Evolutionary conservation across 2,113 vertebrate species (phyloP).

Genomic region (Amblyornis subalaris): DNA sequence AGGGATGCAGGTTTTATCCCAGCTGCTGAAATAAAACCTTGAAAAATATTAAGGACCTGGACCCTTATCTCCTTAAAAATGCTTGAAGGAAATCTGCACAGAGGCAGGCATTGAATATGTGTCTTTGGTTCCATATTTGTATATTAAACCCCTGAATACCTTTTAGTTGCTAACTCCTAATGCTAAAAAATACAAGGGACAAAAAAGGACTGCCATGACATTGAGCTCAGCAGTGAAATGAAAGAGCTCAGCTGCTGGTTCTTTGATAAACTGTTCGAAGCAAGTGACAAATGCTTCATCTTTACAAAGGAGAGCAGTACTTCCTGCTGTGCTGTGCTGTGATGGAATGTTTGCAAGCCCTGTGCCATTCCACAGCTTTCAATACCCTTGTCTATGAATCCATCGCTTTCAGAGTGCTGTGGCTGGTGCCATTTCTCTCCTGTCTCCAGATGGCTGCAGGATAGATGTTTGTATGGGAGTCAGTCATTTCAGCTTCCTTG

Average conservation of each 20-base stretch:
- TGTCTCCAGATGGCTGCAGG: neutral
- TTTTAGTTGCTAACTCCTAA: neutral
- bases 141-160: neutral
- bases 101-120: neutral
- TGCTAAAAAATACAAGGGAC: neutral
- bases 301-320: neutral
- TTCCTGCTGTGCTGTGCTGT: neutral
- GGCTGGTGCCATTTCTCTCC: neutral
- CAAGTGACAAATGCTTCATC: neutral
- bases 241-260: neutral
- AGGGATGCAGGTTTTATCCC: neutral
- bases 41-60: neutral
- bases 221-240: neutral
- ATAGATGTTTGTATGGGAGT: neutral
- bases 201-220: neutral
- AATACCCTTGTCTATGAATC: neutral
- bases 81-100: neutral
- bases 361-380: neutral
- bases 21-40: neutral
- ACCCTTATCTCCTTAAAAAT: neutral
- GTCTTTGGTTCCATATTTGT: neutral
- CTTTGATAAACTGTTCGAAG: neutral
- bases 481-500: neutral
- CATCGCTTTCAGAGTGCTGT: rapidly evolving
- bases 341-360: neutral